Evolutionary conservation across 2,888 invertebrate genomes (phyloP).

Genomic region (Malachius bipustulatus): DNA sequence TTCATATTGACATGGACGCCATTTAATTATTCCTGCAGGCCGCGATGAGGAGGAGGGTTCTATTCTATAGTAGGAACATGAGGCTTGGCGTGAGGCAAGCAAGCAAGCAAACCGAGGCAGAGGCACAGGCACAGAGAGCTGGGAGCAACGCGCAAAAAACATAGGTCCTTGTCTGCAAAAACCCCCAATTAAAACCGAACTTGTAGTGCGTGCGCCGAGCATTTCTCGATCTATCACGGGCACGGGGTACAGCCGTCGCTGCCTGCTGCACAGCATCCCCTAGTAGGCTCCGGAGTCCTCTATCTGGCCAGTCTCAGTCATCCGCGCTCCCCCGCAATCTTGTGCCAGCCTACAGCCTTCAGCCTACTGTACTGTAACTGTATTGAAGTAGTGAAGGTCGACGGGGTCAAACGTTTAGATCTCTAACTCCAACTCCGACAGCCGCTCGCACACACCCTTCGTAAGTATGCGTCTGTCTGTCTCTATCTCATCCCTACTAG

Average conservation of each 20-base stretch:
- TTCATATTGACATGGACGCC: too few species aligned
- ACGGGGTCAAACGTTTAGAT: too few species aligned
- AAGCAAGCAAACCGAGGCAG: conserved; percentile 13
- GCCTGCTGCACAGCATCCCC: conserved; percentile 32
- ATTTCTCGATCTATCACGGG: conserved; percentile 39
- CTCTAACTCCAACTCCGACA: too few species aligned
- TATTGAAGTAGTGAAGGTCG: conserved; percentile 26
- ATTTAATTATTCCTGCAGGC: too few species aligned
- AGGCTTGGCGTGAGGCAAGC: conserved; percentile 11
- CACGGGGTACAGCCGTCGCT: too few species aligned
- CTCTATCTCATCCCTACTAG: too few species aligned
- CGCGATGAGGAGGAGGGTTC: too few species aligned
- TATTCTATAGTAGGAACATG: too few species aligned
- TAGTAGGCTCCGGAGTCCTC: conserved; percentile 28
- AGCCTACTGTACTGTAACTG: too few species aligned
- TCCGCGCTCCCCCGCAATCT: conserved; percentile 30
- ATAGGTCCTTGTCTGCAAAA: conserved; percentile 32
- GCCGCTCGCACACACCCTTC: too few species aligned
- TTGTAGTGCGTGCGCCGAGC: conserved; percentile 38
- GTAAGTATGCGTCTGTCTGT: too few species aligned
- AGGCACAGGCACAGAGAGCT: too few species aligned
- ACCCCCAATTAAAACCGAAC: conserved; percentile 39
- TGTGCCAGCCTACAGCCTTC: conserved; percentile 22
- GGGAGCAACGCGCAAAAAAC: conserved; percentile 22
- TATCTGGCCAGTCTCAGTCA: conserved; percentile 34